Conservation (phyloP, 2,888 invertebrate species). For the Machimus rusticus region DNA sequence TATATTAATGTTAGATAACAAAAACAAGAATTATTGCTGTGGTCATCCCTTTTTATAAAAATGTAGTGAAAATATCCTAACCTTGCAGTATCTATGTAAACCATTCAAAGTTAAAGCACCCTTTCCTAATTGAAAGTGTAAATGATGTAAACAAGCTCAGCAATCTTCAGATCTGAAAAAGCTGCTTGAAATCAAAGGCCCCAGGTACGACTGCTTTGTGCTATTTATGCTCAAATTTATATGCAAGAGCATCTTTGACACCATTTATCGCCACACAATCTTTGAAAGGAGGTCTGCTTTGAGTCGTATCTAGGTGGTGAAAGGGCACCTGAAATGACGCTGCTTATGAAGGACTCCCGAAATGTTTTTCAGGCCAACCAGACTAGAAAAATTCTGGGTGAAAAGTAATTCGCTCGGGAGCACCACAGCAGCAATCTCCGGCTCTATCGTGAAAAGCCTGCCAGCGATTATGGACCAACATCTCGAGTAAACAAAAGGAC, state of each 20-base stretch:
- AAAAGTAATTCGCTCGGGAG: background rate
- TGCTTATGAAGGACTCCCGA: background rate
- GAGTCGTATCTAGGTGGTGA: background rate
- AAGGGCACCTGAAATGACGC: background rate
- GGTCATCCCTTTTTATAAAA: too few species aligned
- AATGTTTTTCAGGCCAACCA: background rate
- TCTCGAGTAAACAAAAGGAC: background rate
- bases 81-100: background rate
- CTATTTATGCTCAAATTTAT: background rate
- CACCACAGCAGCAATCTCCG: background rate
- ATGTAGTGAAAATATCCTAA: background rate
- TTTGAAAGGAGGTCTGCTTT: background rate
- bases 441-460: conserved; percentile 5
- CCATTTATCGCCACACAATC: background rate
- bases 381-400: conserved; percentile 1
- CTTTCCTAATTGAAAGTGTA: background rate
- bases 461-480: background rate
- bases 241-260: background rate
- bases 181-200: background rate
- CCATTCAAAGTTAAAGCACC: background rate
- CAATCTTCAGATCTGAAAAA: background rate
- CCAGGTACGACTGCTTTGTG: background rate
- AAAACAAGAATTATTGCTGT: too few species aligned
- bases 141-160: background rate
- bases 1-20: too few species aligned